Base-by-base conservation (phyloP, 2,797 vertebrate genomes). In the Peromyscus attwateri region DNA sequence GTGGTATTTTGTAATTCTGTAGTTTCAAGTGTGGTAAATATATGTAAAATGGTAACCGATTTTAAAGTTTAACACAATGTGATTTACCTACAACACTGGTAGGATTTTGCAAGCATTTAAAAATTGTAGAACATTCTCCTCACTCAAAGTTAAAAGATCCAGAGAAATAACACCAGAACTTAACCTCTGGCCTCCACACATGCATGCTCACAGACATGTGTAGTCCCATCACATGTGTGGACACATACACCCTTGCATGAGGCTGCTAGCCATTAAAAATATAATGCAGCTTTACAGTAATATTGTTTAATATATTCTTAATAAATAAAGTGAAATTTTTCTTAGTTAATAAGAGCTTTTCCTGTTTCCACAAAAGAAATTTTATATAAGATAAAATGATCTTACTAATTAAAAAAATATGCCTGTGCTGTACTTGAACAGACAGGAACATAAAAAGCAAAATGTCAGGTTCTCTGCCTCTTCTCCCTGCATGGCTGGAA, bases 241-340 rank as follows among this genome's bases (percentile, higher is more conserved):
- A n/a, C 34, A 55, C 66, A 71, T 71, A 55, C 23, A 55, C 7
- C 13, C 7, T 27, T 19, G 31, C 34, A 71, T 95, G 93, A 91
- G 37, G 11, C 49, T 95, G n/a, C 83, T 93, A 95, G 43, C n/a
- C 55, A n/a, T 91, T n/a, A 71, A 87, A 87, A 96, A 96, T 96
- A 88, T 40, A 89, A 52, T 89, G 21, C 66, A 76, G 62, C 31
- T 95, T 96, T 96, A 80, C 34, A 92, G 55, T 94, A 89, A 91
- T 91, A 34, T 71, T 85, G 3, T 81, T 92, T 52, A 70, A 34
- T 66, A 71, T 87, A n/a, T 81, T 93, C 66, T 92, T 82, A 68
- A 70, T 62, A 87, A 95, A 79, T 87, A 64, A 71, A 87, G 34
- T 85, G 57, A 93, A 93, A 14, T 34, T 43, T 94, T 94, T 96